Evolutionary conservation across 2,888 invertebrate genomes (phyloP).

Genomic region (Apocheima hispidaria): DNA sequence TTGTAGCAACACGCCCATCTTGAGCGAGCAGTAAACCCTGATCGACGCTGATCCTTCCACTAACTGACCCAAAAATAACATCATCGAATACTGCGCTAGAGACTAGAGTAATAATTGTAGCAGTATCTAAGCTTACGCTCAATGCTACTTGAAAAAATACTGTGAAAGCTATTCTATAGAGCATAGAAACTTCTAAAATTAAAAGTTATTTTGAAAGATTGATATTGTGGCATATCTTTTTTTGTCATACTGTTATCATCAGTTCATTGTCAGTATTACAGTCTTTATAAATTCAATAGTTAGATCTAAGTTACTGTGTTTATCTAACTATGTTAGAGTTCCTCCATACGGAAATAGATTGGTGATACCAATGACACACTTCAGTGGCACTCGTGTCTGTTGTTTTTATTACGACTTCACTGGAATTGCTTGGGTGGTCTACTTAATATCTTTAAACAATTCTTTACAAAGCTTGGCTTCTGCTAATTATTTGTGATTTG

Average conservation of each 20-base stretch:
- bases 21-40: constrained; percentile 67
- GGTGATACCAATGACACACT: constrained; percentile 77
- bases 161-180: background rate
- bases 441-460: constrained; percentile 51
- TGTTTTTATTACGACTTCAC: constrained; percentile 59
- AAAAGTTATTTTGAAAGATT: background rate
- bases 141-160: background rate
- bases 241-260: background rate
- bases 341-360: constrained; percentile 66
- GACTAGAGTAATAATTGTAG: constrained; percentile 17
- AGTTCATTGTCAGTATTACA: background rate
- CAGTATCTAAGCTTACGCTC: constrained; percentile 33
- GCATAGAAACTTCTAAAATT: background rate
- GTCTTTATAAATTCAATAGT: background rate
- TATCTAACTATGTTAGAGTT: constrained; percentile 18
- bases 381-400: constrained; percentile 60
- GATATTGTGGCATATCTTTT: background rate
- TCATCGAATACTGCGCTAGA: constrained; percentile 47
- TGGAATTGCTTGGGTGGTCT: constrained; percentile 74
- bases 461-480: constrained; percentile 21
- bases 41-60: constrained; percentile 68
- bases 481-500: background rate
- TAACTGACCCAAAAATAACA: constrained; percentile 60
- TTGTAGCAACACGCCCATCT: constrained; percentile 47
- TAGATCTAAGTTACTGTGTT: constrained; percentile 24